Percentiles rank a stretch among this genome's conserved stretches.
Evolutionary conservation across 1,140 invertebrate genomes (phyloP).

Genomic region (Brachionus manjavacas): DNA sequence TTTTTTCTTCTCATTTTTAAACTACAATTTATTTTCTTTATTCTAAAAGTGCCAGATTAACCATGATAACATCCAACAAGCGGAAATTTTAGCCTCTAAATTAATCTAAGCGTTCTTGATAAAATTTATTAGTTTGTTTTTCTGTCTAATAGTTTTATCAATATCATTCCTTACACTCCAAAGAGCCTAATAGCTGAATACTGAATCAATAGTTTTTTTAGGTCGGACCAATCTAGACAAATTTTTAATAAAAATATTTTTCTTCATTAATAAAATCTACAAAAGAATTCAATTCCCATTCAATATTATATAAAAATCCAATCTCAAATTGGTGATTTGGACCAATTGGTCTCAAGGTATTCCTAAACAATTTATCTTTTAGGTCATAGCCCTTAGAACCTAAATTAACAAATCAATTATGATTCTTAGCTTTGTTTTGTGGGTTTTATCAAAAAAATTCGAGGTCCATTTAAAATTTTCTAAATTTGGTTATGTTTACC

Average conservation of each 20-base stretch:
- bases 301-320: not conserved
- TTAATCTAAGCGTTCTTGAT: not conserved
- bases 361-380: not conserved
- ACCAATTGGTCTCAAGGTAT: not conserved
- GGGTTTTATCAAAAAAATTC: not conserved
- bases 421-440: not conserved
- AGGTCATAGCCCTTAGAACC: not conserved
- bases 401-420: not conserved
- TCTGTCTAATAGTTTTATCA: not conserved
- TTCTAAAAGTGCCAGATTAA: not conserved
- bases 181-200: not conserved
- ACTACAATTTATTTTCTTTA: not conserved
- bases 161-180: not conserved
- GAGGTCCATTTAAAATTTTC: not conserved
- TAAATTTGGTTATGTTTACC: not conserved
- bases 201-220: not conserved
- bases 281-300: not conserved
- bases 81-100: not conserved
- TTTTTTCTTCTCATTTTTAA: not conserved
- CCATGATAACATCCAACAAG: not conserved
- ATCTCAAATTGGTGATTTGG: not conserved
- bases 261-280: not conserved
- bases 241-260: not conserved
- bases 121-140: not conserved
- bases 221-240: not conserved